Evolutionary conservation across 2,888 invertebrate genomes (phyloP).

Genomic region (Drosophila dives): DNA sequence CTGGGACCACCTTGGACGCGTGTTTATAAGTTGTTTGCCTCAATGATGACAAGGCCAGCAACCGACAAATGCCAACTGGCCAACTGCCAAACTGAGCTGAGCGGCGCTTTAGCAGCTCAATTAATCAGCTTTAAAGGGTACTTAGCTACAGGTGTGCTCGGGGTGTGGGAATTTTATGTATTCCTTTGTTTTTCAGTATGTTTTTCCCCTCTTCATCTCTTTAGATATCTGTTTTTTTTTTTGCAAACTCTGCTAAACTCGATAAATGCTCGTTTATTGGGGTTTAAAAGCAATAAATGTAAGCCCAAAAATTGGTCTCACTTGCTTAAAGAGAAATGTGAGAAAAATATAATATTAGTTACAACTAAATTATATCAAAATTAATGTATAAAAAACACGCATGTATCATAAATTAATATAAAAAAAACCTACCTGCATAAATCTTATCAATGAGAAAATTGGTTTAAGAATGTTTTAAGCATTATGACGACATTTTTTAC

Average conservation of each 20-base stretch:
- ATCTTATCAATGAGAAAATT: background rate
- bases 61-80: constrained; percentile 21
- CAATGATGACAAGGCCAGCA: constrained; percentile 55
- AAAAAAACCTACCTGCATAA: background rate
- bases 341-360: background rate
- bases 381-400: background rate
- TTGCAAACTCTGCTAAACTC: constrained; percentile 3
- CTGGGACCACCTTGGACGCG: constrained; percentile 68
- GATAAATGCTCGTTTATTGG: constrained; percentile 16
- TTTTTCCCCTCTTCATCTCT: background rate
- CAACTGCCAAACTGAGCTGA: constrained; percentile 41
- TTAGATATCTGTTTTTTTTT: background rate
- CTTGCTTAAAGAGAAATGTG: background rate
- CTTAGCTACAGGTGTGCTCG: constrained; percentile 59
- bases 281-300: background rate
- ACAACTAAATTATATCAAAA: background rate
- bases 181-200: constrained; percentile 5
- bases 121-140: constrained; percentile 68
- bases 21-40: constrained; percentile 62
- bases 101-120: constrained; percentile 69
- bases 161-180: constrained; percentile 56
- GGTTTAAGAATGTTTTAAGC: background rate
- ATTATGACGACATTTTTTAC: background rate
- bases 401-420: background rate
- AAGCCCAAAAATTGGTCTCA: background rate